A percentile compares a stretch with the other conserved stretches of the same genome.
phyloP scores from a whole-genome alignment of 1,140 invertebrate species.

The Metopolophium dirhodum region DNA sequence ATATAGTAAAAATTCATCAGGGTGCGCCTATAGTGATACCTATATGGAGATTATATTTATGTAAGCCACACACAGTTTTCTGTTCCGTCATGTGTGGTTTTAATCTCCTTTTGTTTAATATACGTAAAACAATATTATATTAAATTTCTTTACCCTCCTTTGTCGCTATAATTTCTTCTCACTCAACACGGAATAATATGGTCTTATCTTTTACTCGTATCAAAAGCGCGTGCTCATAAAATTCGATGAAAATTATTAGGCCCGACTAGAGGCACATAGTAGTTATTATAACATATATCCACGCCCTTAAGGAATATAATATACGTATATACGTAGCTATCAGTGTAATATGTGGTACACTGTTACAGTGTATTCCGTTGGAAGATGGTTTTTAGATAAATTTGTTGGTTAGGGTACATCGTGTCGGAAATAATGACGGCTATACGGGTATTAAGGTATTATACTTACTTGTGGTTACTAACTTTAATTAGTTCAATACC shows the following conservation, averaged over 20 bases:
- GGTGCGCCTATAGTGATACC: not conserved
- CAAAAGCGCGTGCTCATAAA: not conserved
- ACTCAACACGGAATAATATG: not conserved
- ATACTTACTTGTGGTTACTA: not conserved
- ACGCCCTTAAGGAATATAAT: not conserved
- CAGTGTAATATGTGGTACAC: not conserved
- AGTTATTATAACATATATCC: not conserved
- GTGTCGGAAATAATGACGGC: not conserved
- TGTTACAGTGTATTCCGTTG: not conserved
- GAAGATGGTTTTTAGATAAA: not conserved
- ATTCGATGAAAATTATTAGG: not conserved
- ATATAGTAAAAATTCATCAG: not conserved
- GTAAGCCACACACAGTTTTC: not conserved
- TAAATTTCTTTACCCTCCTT: not conserved
- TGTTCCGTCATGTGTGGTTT: not conserved
- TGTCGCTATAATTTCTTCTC: not conserved
- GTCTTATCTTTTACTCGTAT: constrained; percentile 1
- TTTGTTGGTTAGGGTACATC: not conserved
- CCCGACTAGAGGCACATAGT: not conserved
- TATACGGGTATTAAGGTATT: not conserved
- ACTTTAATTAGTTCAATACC: not conserved
- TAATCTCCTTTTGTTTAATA: not conserved
- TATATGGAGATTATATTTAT: not conserved
- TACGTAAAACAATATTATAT: not conserved
- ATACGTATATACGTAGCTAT: not conserved